These are phyloP conservation scores for Onchidella celtica DNA, from an alignment of 2,888 invertebrate species.

Conservation along the genomic window DNA sequence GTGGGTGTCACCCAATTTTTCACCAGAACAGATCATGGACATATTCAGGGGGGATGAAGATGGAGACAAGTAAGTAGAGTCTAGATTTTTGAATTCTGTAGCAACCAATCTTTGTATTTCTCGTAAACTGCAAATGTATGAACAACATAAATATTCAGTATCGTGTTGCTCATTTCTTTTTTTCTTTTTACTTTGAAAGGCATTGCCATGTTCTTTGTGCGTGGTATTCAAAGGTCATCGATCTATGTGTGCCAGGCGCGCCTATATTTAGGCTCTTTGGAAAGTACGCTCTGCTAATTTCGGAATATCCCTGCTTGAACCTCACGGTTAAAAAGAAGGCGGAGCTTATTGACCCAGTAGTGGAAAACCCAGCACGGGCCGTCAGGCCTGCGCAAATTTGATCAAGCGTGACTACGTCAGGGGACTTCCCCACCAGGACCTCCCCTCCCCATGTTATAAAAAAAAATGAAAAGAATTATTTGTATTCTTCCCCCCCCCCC, in stretches of 20 bases:
- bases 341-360: constrained; percentile 12
- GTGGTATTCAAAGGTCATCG: constrained; percentile 35
- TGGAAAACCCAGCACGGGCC: constrained; percentile 31
- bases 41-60: constrained; percentile 68
- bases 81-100: neutral
- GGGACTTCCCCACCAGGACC: constrained; percentile 35
- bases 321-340: constrained; percentile 29
- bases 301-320: constrained; percentile 48
- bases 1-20: constrained; percentile 40
- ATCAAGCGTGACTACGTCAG: neutral
- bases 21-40: constrained; percentile 50
- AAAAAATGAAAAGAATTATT: no score
- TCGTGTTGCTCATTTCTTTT: no score
- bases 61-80: constrained; percentile 72
- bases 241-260: constrained; percentile 29
- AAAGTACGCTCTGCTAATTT: constrained; percentile 52
- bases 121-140: no score
- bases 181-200: no score
- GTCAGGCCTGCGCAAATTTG: constrained; percentile 22
- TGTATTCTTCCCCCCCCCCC: neutral
- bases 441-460: no score
- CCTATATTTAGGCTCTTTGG: constrained; percentile 47
- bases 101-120: no score
- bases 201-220: constrained; percentile 23
- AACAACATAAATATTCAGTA: no score